Evolutionary conservation across 2,888 invertebrate species (phyloP).

Genomic region (Rotaria socialis): DNA sequence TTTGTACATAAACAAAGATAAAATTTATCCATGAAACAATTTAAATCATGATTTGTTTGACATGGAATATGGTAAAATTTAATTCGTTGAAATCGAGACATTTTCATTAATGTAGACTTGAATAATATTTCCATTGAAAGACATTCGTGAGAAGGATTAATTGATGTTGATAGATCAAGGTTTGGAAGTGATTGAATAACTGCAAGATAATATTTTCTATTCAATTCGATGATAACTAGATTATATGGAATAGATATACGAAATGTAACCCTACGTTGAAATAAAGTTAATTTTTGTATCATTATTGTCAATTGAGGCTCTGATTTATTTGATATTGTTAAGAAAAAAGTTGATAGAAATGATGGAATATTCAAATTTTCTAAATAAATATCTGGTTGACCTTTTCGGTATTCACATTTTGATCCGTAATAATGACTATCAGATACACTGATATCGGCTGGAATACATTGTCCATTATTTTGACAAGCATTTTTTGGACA

Average conservation of each 20-base stretch:
- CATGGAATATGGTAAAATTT: slow-evolving; percentile 8
- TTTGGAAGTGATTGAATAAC: not conserved
- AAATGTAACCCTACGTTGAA: not conserved
- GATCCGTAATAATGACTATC: not conserved
- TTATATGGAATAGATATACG: not conserved
- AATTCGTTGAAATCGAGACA: not conserved
- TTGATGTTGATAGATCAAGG: not conserved
- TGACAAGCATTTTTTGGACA: not conserved
- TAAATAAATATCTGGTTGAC: not conserved
- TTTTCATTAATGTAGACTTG: not conserved
- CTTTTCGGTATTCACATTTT: not conserved
- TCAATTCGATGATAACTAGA: not conserved
- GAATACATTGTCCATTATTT: slow-evolving; percentile 18
- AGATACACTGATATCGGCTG: not conserved
- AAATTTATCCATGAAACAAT: slow-evolving; percentile 1
- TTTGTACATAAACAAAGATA: slow-evolving; percentile 16
- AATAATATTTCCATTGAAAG: not conserved
- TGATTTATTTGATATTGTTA: not conserved
- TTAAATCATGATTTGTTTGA: not conserved
- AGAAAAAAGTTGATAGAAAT: not conserved
- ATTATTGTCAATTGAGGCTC: not conserved
- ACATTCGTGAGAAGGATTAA: not conserved
- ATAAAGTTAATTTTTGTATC: not conserved
- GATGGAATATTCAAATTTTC: not conserved
- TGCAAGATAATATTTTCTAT: not conserved